These are phyloP conservation scores for Triops longicaudatus DNA, from an alignment of 1,140 invertebrate genomes.

Conservation along the genomic window DNA sequence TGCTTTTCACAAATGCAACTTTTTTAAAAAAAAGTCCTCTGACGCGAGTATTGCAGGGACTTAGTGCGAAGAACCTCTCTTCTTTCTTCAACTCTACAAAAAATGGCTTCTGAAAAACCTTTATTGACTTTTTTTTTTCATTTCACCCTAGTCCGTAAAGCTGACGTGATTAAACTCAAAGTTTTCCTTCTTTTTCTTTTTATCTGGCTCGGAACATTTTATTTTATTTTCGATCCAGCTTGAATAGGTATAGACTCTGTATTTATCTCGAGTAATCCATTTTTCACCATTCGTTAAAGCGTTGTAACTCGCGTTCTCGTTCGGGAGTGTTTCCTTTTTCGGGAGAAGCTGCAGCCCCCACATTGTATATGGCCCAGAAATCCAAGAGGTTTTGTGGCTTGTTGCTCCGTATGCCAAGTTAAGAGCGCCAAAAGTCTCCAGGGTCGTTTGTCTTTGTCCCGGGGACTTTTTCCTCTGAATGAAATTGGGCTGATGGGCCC, in stretches of 20 bases:
- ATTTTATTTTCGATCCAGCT: background rate
- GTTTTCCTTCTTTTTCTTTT: background rate
- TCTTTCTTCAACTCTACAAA: background rate
- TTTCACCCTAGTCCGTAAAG: background rate
- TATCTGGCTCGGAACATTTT: background rate
- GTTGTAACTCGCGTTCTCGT: constrained; percentile 7
- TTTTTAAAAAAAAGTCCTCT: background rate
- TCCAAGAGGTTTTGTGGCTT: constrained; percentile 7
- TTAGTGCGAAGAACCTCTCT: background rate
- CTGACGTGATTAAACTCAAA: constrained; percentile 8
- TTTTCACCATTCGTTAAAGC: constrained; percentile 12
- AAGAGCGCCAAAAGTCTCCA: background rate
- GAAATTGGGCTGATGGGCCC: constrained; percentile 13
- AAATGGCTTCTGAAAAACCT: background rate
- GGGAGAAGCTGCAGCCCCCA: background rate
- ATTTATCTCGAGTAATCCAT: constrained; percentile 13
- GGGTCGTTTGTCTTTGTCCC: constrained; percentile 10
- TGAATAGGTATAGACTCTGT: background rate
- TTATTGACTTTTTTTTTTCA: background rate
- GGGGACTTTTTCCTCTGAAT: constrained; percentile 4
- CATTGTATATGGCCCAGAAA: background rate
- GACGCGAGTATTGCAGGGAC: background rate
- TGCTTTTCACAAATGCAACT: constrained; percentile 11
- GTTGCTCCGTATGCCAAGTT: constrained; percentile 11
- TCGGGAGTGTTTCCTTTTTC: background rate